A percentile compares a stretch with the other conserved stretches of the same genome.
Evolutionary conservation across 2,797 vertebrate species (phyloP).

Genomic region (Falco biarmicus): DNA sequence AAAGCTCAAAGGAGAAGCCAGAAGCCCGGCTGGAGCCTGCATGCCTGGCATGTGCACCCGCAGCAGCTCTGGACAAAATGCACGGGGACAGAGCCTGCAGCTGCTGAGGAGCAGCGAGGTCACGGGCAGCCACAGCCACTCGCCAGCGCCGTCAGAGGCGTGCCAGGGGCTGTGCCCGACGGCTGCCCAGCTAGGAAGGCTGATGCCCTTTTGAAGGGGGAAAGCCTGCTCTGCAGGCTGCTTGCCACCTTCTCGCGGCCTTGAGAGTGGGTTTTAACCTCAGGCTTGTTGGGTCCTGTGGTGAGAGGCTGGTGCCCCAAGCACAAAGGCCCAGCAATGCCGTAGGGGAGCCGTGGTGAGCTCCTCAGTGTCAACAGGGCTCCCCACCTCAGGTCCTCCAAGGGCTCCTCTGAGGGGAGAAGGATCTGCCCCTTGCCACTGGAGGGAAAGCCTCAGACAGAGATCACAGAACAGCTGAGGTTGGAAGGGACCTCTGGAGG

Average conservation of each 20-base stretch:
- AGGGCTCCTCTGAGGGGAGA: neutral
- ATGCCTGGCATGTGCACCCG: too few relatives aligned
- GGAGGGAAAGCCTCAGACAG: neutral
- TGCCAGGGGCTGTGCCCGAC: too few relatives aligned
- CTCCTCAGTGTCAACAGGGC: rapidly evolving
- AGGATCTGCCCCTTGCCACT: rapidly evolving
- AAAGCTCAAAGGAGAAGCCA: neutral
- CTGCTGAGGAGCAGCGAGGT: too few relatives aligned
- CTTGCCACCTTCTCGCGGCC: neutral
- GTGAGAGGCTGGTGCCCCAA: rapidly evolving
- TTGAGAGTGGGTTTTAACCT: neutral
- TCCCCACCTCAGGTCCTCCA: rapidly evolving
- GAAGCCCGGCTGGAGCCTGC: too few relatives aligned
- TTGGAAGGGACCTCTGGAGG: rapidly evolving
- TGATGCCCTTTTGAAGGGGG: rapidly evolving
- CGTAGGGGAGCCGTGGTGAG: neutral
- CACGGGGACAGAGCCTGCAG: too few relatives aligned
- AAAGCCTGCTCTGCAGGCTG: neutral
- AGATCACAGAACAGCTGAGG: neutral
- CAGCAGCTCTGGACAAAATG: too few relatives aligned
- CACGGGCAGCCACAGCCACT: too few relatives aligned
- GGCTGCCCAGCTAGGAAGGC: neutral
- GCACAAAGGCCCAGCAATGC: neutral
- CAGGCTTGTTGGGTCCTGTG: neutral
- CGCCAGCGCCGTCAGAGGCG: too few relatives aligned